phyloP scores from a whole-genome alignment of 1,140 invertebrate species.

The Heliconius congener region DNA sequence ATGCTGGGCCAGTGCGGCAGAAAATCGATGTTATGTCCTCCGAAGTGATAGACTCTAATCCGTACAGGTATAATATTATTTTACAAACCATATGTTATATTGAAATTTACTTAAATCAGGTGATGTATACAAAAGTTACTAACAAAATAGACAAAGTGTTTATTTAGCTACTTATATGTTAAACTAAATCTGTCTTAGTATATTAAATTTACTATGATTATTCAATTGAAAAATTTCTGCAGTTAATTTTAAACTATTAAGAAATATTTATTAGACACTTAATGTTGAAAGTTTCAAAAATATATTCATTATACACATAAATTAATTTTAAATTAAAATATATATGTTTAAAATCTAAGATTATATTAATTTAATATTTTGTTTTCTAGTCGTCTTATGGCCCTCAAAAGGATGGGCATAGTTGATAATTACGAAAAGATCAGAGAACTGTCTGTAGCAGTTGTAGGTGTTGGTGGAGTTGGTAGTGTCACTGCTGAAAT shows the following conservation, averaged over 20 bases:
- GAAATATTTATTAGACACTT: too few species aligned
- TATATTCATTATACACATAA: not conserved
- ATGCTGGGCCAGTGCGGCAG: slow-evolving; percentile 76
- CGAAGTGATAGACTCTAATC: slow-evolving; percentile 98
- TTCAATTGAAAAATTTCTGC: too few species aligned
- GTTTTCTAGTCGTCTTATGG: slow-evolving; percentile 95
- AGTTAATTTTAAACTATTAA: too few species aligned
- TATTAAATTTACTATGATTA: not conserved
- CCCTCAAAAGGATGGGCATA: slow-evolving; percentile 99
- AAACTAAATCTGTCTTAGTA: not conserved
- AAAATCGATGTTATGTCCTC: slow-evolving; percentile 78
- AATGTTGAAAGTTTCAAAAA: too few species aligned
- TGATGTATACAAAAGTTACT: not conserved
- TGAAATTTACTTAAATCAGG: not conserved
- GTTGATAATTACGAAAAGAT: slow-evolving; percentile 99
- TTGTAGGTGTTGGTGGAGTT: slow-evolving; percentile 99
- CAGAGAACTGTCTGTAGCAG: slow-evolving; percentile 92
- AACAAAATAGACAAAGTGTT: not conserved
- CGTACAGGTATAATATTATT: slow-evolving; percentile 90
- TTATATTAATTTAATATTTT: not conserved
- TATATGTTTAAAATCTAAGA: too few species aligned
- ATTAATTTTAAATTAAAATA: not conserved
- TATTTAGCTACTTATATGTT: not conserved
- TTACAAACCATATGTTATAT: slow-evolving; percentile 27
- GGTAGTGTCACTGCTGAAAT: slow-evolving; percentile 99